Evolutionary conservation across 2,113 vertebrate genomes (phyloP).

Genomic region (Nibea albiflora): DNA sequence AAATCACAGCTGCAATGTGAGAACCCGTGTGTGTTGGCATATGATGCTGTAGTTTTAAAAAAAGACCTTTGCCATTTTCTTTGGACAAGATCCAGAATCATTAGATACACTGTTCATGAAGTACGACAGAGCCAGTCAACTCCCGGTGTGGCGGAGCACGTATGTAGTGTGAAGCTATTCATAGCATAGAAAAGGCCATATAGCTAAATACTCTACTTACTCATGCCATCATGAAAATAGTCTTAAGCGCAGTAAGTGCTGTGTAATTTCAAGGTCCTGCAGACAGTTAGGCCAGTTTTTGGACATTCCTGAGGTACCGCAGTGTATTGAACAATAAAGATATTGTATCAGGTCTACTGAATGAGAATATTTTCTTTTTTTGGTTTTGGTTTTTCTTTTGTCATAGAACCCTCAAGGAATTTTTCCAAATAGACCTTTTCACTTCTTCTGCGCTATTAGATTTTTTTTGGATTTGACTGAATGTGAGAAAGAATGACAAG

Average conservation of each 20-base stretch:
- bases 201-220: constrained; percentile 46
- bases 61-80: constrained; percentile 52
- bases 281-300: background rate
- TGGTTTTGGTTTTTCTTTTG: constrained; percentile 20
- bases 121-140: constrained; percentile 15
- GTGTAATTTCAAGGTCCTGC: constrained; percentile 5
- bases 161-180: constrained; percentile 40
- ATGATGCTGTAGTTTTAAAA: constrained; percentile 32
- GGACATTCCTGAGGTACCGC: background rate
- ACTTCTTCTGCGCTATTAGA: constrained; percentile 32
- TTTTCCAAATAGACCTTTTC: constrained; percentile 21
- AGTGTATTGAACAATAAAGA: background rate
- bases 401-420: constrained; percentile 14
- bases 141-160: constrained; percentile 34
- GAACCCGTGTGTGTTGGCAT: constrained; percentile 47
- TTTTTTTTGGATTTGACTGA: constrained; percentile 65
- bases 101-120: constrained; percentile 39
- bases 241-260: background rate
- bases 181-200: constrained; percentile 53
- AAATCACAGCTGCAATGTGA: constrained; percentile 61
- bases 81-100: constrained; percentile 47
- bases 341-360: background rate
- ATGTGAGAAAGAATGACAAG: constrained; percentile 57
- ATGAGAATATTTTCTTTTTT: background rate
- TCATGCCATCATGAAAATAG: background rate